A percentile compares a stretch with the other conserved stretches of the same genome.
Conservation (phyloP, 2,113 vertebrate species). For the Solea senegalensis region DNA sequence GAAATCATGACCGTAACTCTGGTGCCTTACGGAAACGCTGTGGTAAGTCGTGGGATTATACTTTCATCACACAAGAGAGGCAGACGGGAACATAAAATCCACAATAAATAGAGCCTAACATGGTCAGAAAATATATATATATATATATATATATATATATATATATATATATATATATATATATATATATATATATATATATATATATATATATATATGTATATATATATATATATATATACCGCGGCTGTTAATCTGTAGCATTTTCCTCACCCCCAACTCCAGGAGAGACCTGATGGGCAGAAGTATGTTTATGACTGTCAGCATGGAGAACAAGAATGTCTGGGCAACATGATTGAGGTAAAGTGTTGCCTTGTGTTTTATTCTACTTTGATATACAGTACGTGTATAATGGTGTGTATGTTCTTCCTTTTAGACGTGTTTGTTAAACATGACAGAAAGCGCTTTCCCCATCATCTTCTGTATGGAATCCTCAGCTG, state of each 20-base stretch:
- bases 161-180: neutral
- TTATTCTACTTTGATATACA: neutral
- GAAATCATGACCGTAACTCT: conserved; percentile 84
- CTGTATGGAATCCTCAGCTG: conserved; percentile 86
- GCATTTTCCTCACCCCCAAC: neutral
- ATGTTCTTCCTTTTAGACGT: conserved; percentile 77
- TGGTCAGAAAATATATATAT: too few species aligned
- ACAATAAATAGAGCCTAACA: too few species aligned
- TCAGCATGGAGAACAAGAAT: conserved; percentile 91
- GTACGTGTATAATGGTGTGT: too few species aligned
- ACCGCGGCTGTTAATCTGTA: neutral
- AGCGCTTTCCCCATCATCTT: conserved; percentile 72
- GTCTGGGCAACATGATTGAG: conserved; percentile 93
- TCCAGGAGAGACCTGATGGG: conserved; percentile 81
- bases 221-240: neutral
- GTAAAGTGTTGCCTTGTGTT: conserved; percentile 64
- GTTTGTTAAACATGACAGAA: conserved; percentile 78
- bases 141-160: too few species aligned
- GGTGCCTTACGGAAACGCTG: conserved; percentile 91
- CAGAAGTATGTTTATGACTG: conserved; percentile 84
- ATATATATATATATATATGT: too few species aligned
- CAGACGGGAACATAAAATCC: too few species aligned
- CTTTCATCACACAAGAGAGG: neutral
- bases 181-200: too few species aligned
- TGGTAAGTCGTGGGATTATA: conserved; percentile 71